Evolutionary conservation across 2,113 vertebrate genomes (phyloP).

Genomic region (Antechinus flavipes): DNA sequence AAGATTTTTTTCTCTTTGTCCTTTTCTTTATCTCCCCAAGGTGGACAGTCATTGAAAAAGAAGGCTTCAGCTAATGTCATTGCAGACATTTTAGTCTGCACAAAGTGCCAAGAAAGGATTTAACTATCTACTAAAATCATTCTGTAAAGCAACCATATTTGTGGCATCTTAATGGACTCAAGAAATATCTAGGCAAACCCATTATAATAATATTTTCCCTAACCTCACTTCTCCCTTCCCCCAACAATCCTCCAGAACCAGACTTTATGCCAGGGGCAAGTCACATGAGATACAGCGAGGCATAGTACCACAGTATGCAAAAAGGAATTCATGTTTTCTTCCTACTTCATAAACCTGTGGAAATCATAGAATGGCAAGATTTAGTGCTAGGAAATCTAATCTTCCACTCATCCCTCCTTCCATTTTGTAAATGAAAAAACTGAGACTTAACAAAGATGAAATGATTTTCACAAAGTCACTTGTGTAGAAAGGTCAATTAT

Average conservation of each 20-base stretch:
- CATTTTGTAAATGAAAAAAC: neutral
- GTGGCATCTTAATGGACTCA: constrained; percentile 5
- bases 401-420: neutral
- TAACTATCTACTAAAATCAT: constrained; percentile 7
- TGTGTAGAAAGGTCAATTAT: neutral
- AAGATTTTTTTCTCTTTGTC: neutral
- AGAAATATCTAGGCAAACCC: neutral
- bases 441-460: neutral
- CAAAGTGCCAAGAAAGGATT: neutral
- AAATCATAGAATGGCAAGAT: neutral
- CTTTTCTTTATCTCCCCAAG: constrained; percentile 45
- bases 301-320: neutral
- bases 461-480: neutral
- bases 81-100: neutral
- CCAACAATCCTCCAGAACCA: neutral
- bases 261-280: constrained; percentile 12
- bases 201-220: neutral
- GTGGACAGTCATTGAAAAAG: neutral
- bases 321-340: constrained; percentile 5
- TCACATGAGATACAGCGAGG: neutral
- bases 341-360: neutral
- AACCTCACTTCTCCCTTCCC: neutral
- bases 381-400: neutral
- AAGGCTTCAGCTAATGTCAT: neutral
- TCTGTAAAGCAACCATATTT: neutral